phyloP scores from a whole-genome alignment of 2,888 invertebrate genomes.

The Taphrorychus bicolor region DNA sequence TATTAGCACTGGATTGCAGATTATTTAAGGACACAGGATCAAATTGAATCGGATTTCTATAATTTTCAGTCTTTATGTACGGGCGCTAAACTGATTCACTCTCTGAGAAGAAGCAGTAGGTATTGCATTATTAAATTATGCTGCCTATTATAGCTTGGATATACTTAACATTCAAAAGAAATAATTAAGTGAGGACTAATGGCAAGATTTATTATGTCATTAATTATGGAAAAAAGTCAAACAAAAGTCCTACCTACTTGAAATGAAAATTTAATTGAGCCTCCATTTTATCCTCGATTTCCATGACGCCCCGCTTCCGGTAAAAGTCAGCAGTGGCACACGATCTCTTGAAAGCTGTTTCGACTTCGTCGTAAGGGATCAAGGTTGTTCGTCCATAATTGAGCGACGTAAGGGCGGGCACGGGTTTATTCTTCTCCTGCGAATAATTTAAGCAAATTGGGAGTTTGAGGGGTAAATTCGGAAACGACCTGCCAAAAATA shows the following conservation, averaged over 20 bases:
- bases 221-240: not conserved
- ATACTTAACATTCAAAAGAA: too few species aligned
- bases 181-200: too few species aligned
- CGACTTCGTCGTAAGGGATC: slow-evolving; percentile 49
- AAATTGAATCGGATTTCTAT: too few species aligned
- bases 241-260: not conserved
- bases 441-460: slow-evolving; percentile 15
- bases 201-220: too few species aligned
- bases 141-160: too few species aligned
- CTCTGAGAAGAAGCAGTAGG: too few species aligned
- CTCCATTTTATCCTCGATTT: slow-evolving; percentile 24
- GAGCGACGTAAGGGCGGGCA: slow-evolving; percentile 56
- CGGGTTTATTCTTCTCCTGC: slow-evolving; percentile 56
- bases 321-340: slow-evolving; percentile 52
- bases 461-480: not conserved
- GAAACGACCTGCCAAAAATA: not conserved
- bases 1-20: too few species aligned
- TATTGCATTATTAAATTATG: too few species aligned
- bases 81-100: too few species aligned
- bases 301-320: slow-evolving; percentile 50
- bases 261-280: not conserved
- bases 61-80: too few species aligned
- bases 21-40: too few species aligned
- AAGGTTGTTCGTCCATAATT: slow-evolving; percentile 55
- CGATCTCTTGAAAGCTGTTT: slow-evolving; percentile 47